Evolutionary conservation across 2,113 vertebrate genomes (phyloP), one percentile per base, ranked within the genome.

Genomic region (Vidua chalybeata): DNA sequence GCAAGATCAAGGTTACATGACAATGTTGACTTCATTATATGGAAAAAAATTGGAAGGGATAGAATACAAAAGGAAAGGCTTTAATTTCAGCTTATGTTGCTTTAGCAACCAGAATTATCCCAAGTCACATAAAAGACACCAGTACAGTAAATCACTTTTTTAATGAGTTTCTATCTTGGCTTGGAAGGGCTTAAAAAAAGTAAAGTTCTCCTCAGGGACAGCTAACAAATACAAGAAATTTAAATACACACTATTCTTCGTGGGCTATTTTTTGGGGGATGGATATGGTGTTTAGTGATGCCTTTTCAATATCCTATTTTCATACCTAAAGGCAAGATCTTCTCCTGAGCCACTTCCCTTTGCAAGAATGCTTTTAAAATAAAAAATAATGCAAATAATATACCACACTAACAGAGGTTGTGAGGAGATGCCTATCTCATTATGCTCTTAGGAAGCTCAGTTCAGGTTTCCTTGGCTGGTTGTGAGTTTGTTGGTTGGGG

Each of bases 81-180:
- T 93, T 76, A 59, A 62, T 90, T 97, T 97, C 95, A 94, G 62
- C 71, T 91, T 95, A 63, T 68, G 88, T 91, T 96, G 72, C 82
- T 96, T 97, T 96, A 97, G 96, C 94, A 96, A 96, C 86, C 73
- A 86, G 93, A 96, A 96, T 72, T 93, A 97, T 93, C 55, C 86
- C 49, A 74, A 95, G 69, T 87, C 51, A 55, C 0, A 6, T 94
- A 94, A 97, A 96, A 85, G 82, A 76, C 54, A 95, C 13, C 71
- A 96, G 93, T 46, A 92, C 27, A 55, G 46, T 75, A 87, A 92
- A 94, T 87, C 51, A 84, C 33, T 61, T 93, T 94, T 93, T 56
- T 46, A 3, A 31, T 81, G 92, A 84, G 63, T 66, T 82, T 75
- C 21, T 37, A 8, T 84, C 79, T 76, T 52, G 84, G 75, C 67